Conservation (phyloP, 2,888 invertebrate species). For the Drosophila macrospina region DNA sequence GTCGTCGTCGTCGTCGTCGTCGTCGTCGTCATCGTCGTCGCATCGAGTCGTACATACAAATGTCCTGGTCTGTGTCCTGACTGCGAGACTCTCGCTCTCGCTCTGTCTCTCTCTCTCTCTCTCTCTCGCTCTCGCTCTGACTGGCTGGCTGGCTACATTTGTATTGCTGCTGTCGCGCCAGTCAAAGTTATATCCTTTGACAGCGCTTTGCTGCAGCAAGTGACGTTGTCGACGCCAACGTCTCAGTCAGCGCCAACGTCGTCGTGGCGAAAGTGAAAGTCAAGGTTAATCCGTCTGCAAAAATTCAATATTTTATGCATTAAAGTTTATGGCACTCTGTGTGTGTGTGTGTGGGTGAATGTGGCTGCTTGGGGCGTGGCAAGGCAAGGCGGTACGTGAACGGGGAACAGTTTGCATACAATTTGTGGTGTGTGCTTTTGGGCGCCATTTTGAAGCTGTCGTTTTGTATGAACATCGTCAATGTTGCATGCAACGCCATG, state of each 20-base stretch:
- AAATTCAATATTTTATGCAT: constrained; percentile 84
- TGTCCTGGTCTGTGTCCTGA: constrained; percentile 59
- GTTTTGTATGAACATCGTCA: constrained; percentile 34
- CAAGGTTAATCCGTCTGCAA: constrained; percentile 85
- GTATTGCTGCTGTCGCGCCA: constrained; percentile 79
- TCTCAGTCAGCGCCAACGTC: constrained; percentile 18
- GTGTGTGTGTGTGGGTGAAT: constrained; percentile 8
- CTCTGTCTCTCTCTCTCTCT: too few relatives aligned
- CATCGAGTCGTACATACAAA: constrained; percentile 77
- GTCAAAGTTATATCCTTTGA: constrained; percentile 83
- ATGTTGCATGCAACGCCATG: constrained; percentile 57
- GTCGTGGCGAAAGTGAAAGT: constrained; percentile 84
- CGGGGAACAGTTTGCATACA: constrained; percentile 47
- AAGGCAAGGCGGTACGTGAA: constrained; percentile 6
- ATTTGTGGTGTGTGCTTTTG: constrained; percentile 74
- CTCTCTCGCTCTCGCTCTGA: constrained; percentile 30
- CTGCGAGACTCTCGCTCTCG: constrained; percentile 36
- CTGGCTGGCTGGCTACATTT: constrained; percentile 65
- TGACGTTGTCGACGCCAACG: constrained; percentile 29
- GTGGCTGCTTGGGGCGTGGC: neutral
- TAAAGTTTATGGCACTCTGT: constrained; percentile 74
- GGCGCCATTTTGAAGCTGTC: constrained; percentile 70
- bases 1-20: constrained; percentile 50
- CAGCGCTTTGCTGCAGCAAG: constrained; percentile 73
- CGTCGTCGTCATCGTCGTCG: constrained; percentile 57